These are phyloP conservation scores for Hassar affinis DNA, from an alignment of 2,113 vertebrate genomes.

Conservation along the genomic window DNA sequence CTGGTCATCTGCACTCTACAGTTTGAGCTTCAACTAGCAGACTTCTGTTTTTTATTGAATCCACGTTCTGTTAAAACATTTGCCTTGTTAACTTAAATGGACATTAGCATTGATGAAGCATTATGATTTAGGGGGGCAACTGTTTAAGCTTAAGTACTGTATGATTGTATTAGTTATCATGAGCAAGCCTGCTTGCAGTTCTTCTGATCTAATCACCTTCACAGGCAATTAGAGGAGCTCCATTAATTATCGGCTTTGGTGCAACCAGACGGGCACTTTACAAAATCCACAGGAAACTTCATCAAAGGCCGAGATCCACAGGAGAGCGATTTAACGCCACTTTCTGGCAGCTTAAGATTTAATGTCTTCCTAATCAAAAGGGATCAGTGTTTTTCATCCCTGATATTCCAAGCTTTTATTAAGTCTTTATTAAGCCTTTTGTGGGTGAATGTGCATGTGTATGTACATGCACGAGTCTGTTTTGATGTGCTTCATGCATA, in stretches of 20 bases:
- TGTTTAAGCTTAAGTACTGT: conserved; percentile 27
- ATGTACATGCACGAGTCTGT: conserved; percentile 21
- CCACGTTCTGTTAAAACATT: not conserved
- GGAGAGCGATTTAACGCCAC: conserved; percentile 47
- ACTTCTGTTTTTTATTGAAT: not conserved
- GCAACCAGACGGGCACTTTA: conserved; percentile 52
- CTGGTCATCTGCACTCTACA: not conserved
- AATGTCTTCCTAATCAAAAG: conserved; percentile 48
- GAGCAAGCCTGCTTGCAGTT: conserved; percentile 21
- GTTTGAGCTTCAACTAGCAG: not conserved
- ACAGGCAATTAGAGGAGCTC: conserved; percentile 50
- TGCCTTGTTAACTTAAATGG: not conserved
- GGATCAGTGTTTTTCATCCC: conserved; percentile 39
- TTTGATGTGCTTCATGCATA: conserved; percentile 38
- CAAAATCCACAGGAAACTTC: conserved; percentile 48
- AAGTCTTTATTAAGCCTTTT: conserved; percentile 31
- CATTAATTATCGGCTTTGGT: conserved; percentile 58
- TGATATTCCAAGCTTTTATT: conserved; percentile 34
- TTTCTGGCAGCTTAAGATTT: conserved; percentile 40
- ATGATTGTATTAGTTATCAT: conserved; percentile 19
- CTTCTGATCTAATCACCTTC: conserved; percentile 51
- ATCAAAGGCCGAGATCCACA: conserved; percentile 50
- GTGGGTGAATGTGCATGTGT: conserved; percentile 23
- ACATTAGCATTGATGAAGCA: not conserved
- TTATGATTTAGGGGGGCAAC: not conserved